Evolutionary conservation across 2,113 vertebrate species (phyloP).

Genomic region (Murina feae): DNA sequence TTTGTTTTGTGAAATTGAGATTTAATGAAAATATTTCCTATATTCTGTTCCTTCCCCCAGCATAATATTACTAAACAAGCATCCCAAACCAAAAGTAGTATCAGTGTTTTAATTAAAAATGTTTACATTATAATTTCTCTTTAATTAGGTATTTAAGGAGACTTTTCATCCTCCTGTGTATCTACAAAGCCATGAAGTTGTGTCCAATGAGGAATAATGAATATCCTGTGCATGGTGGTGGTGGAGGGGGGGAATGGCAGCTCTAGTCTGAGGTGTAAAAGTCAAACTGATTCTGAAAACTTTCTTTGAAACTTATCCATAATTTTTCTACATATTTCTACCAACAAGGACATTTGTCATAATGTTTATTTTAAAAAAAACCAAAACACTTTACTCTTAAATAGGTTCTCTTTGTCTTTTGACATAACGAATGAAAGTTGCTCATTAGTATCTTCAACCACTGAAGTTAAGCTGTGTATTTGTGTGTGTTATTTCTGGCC

Average conservation of each 20-base stretch:
- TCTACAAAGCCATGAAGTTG: background rate
- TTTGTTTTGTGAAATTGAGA: background rate
- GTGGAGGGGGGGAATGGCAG: too few relatives aligned
- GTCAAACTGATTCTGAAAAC: background rate
- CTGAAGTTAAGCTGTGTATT: background rate
- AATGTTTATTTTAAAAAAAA: slow-evolving; percentile 16
- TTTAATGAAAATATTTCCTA: background rate
- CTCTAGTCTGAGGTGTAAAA: background rate
- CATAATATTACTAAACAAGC: background rate
- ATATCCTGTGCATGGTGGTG: background rate
- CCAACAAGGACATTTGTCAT: background rate
- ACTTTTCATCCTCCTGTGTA: background rate
- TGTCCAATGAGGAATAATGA: background rate
- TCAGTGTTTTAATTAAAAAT: background rate
- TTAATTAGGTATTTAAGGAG: background rate
- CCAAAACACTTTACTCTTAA: background rate
- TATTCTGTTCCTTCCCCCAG: background rate
- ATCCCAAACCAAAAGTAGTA: background rate
- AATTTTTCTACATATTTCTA: background rate
- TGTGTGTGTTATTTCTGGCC: background rate
- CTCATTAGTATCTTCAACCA: background rate
- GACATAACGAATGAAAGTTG: background rate
- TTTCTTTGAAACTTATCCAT: background rate
- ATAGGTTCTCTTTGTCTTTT: background rate
- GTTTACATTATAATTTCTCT: background rate